A percentile compares a stretch with the other conserved stretches of the same genome.
Conservation (phyloP, 2,113 vertebrate genomes). For the Sus scrofa region DNA sequence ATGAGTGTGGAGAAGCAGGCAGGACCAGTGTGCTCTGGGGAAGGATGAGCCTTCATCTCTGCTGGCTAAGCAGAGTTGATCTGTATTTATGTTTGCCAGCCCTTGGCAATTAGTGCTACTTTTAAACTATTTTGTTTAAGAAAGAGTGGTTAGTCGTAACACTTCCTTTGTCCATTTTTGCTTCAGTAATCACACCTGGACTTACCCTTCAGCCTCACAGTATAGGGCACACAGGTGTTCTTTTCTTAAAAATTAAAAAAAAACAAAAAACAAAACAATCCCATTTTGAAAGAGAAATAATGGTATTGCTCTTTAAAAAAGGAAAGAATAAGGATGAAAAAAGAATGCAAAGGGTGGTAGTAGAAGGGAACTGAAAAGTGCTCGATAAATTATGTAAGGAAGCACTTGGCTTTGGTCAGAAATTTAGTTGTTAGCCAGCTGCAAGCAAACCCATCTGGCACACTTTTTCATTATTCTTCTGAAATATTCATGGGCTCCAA, state of each 20-base stretch:
- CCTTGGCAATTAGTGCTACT: background rate
- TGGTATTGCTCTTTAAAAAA: constrained; percentile 43
- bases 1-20: background rate
- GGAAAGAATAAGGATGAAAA: background rate
- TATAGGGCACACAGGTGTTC: background rate
- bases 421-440: constrained; percentile 47
- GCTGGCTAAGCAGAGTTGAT: background rate
- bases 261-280: background rate
- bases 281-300: constrained; percentile 38
- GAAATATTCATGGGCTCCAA: constrained; percentile 71
- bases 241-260: background rate
- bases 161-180: constrained; percentile 50
- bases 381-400: constrained; percentile 63
- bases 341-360: background rate
- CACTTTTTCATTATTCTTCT: constrained; percentile 56
- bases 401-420: constrained; percentile 56
- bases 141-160: constrained; percentile 2
- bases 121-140: constrained; percentile 45
- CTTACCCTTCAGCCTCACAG: background rate
- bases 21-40: background rate
- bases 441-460: background rate
- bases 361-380: constrained; percentile 48
- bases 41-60: background rate
- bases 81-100: background rate
- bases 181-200: constrained; percentile 53